Percentiles rank a stretch among this genome's conserved stretches.
These are phyloP conservation scores for Penelope pileata DNA, from an alignment of 2,113 vertebrate species.

Conservation along the genomic window DNA sequence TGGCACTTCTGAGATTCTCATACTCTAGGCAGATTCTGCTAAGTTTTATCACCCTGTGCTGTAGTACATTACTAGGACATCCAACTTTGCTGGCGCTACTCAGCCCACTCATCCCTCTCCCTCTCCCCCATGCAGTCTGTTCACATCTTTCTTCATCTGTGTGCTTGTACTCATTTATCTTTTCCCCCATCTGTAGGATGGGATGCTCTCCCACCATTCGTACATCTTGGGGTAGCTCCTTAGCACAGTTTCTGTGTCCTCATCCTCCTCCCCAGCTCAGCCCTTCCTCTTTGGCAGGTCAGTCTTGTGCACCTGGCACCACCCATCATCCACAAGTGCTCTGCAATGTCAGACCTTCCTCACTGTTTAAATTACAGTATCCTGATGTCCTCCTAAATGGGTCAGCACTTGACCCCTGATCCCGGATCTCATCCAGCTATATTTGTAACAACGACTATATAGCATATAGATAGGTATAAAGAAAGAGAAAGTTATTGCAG, in stretches of 20 bases:
- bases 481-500: neutral
- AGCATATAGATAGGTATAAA: neutral
- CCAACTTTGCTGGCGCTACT: neutral
- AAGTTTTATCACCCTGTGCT: neutral
- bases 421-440: neutral
- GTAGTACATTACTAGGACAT: neutral
- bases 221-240: accelerated
- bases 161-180: neutral
- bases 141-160: neutral
- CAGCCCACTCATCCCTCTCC: neutral
- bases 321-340: neutral
- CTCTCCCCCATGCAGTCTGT: neutral
- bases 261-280: neutral
- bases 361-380: neutral
- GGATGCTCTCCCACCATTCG: neutral
- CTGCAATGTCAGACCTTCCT: neutral
- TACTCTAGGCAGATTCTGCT: neutral
- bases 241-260: neutral
- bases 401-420: neutral
- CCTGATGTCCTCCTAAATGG: neutral
- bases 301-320: neutral
- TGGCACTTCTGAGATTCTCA: neutral
- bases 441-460: accelerated
- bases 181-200: neutral
- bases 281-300: neutral